These are phyloP conservation scores for Vanacampus margaritifer DNA, from an alignment of 2,113 vertebrate species.

Conservation along the genomic window DNA sequence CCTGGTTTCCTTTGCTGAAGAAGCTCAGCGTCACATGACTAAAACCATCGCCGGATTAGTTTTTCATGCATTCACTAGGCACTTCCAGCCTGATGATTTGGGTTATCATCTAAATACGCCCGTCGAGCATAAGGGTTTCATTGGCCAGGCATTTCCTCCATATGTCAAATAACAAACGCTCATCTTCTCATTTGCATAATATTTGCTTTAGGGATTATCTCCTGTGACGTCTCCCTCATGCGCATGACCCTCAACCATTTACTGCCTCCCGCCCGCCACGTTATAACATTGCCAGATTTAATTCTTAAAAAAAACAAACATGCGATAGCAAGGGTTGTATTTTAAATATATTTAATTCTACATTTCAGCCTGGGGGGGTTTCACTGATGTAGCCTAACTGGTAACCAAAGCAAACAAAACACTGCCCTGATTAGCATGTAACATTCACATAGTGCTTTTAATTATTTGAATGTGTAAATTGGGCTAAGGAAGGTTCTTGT, in stretches of 20 bases:
- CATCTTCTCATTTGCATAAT: conserved; percentile 34
- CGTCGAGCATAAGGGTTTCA: conserved; percentile 40
- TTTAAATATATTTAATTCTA: background rate
- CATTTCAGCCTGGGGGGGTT: background rate
- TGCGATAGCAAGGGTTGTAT: background rate
- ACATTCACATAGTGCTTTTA: too few relatives aligned
- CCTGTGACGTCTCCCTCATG: conserved; percentile 12
- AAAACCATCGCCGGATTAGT: conserved; percentile 41
- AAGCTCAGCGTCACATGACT: conserved; percentile 16
- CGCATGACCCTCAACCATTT: conserved; percentile 16
- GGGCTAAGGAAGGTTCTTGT: too few relatives aligned
- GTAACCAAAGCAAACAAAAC: too few relatives aligned
- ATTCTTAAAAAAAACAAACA: background rate
- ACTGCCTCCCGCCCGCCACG: background rate
- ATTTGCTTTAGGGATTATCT: conserved; percentile 45
- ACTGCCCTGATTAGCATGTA: too few relatives aligned
- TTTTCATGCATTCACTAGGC: conserved; percentile 23
- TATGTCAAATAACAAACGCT: conserved; percentile 44
- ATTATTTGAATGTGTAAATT: too few relatives aligned
- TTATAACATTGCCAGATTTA: background rate
- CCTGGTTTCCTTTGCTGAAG: conserved; percentile 1
- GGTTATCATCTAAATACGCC: conserved; percentile 34
- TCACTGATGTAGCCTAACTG: too few relatives aligned
- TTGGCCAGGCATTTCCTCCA: conserved; percentile 19
- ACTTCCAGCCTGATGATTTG: conserved; percentile 33